These are phyloP conservation scores for Oryzias sinensis DNA, from an alignment of 2,797 vertebrate species.

Conservation along the genomic window DNA sequence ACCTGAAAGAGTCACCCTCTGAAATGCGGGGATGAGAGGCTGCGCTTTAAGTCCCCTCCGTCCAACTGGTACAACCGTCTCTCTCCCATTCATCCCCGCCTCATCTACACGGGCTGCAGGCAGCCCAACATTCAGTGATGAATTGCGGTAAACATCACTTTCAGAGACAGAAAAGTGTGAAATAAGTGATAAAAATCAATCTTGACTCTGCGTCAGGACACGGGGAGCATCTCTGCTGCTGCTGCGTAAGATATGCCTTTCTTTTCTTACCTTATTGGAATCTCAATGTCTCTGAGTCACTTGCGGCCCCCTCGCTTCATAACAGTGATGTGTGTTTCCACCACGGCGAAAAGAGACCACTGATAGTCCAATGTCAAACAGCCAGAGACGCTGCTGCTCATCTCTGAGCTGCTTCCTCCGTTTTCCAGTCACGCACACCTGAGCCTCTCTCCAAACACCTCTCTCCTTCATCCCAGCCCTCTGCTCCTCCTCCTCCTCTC, in stretches of 20 bases:
- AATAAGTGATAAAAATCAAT: slow-evolving; percentile 35
- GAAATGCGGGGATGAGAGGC: slow-evolving; percentile 41
- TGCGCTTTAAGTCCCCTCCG: slow-evolving; percentile 5
- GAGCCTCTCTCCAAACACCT: slow-evolving; percentile 63
- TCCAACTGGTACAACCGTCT: slow-evolving; percentile 12
- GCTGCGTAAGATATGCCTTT: too few relatives aligned
- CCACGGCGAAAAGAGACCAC: slow-evolving; percentile 1
- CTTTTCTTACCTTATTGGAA: slow-evolving; percentile 46
- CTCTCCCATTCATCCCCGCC: slow-evolving; percentile 16
- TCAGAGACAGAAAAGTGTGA: neutral
- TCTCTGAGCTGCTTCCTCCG: slow-evolving; percentile 57
- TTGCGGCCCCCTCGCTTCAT: slow-evolving; percentile 20
- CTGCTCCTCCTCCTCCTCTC: slow-evolving; percentile 23
- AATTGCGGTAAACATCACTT: too few relatives aligned
- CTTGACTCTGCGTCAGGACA: slow-evolving; percentile 6
- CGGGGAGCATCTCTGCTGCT: neutral
- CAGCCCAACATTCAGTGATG: too few relatives aligned
- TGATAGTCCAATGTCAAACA: slow-evolving; percentile 50
- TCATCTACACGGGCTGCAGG: slow-evolving; percentile 10
- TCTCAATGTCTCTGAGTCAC: slow-evolving; percentile 2
- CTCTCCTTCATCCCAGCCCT: slow-evolving; percentile 46
- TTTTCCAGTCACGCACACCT: slow-evolving; percentile 78
- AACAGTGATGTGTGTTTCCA: slow-evolving; percentile 33
- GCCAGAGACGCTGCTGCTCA: slow-evolving; percentile 29
- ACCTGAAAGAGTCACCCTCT: slow-evolving; percentile 68